phyloP scores from a whole-genome alignment of 2,888 invertebrate genomes.

The Capitulum mitella region DNA sequence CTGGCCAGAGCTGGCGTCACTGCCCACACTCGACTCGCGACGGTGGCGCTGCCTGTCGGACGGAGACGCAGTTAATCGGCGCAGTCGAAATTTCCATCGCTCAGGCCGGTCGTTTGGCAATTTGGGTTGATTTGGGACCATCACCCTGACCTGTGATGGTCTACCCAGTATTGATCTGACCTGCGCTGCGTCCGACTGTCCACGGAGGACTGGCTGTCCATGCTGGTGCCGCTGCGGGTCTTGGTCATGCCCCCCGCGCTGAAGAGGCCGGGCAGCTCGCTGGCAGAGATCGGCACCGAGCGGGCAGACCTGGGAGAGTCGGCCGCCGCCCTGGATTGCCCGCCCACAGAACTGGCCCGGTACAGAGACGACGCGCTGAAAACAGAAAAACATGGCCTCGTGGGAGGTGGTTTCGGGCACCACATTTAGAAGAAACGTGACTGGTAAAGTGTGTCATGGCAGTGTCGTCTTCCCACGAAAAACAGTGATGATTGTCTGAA shows the following conservation, averaged over 20 bases:
- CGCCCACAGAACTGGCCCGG: neutral
- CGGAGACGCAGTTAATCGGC: too few species aligned
- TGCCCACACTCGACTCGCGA: neutral
- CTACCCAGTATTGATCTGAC: too few species aligned
- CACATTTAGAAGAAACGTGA: too few species aligned
- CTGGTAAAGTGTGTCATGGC: too few species aligned
- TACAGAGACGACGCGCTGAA: neutral
- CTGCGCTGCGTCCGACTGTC: constrained; percentile 71
- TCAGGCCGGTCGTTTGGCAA: too few species aligned
- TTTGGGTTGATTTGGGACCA: too few species aligned
- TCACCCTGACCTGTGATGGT: too few species aligned
- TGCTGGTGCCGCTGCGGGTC: neutral
- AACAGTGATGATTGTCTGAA: too few species aligned
- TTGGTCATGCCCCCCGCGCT: neutral
- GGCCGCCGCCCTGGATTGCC: constrained; percentile 2
- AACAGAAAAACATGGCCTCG: too few species aligned
- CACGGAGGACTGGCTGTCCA: constrained; percentile 74
- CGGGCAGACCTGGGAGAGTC: constrained; percentile 33
- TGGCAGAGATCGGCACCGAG: constrained; percentile 32
- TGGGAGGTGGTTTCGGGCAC: too few species aligned
- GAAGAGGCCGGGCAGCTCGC: constrained; percentile 1
- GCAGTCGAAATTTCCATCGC: too few species aligned
- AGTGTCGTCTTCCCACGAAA: too few species aligned
- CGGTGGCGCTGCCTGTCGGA: neutral
- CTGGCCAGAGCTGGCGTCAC: neutral